Evolutionary conservation across 2,888 invertebrate genomes (phyloP), one percentile per base, ranked within the genome.

Genomic region (Oconnorella tubifera): DNA sequence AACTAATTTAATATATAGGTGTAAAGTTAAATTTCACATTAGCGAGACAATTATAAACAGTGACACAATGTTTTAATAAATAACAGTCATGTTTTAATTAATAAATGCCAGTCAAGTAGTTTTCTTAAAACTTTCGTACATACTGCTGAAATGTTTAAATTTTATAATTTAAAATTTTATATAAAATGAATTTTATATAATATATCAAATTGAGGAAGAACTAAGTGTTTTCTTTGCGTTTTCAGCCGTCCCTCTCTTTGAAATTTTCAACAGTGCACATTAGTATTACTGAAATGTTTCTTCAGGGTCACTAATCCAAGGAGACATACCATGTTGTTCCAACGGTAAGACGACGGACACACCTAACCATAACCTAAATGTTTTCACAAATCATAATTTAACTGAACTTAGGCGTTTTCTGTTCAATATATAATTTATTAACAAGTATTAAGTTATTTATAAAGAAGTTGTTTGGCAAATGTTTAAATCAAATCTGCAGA

Each of bases 31-130:
- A 40, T 19, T 40, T 40, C 40, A 40, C 40, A 40, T 40, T 40
- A 40, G 40, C 40, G 40, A 40, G 40, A 40, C 40, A 40, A 40
- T 40, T 40, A 40, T 40, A 19, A 40, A 40, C 40, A 40, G 40
- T 40, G 40, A 40, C 10, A 40, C 40, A 40, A 40, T 40, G 40
- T 40, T 40, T 40, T 40, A 40, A 40, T 40, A 40, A 40, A 40
- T 40, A 19, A 40, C 40, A 40, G 40, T 40, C 40, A 40, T 40
- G 40, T 40, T 40, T 40, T 40, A 40, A 40, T 14, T 40, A 19
- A 10, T n/a, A n/a, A n/a, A n/a, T n/a, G n/a, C n/a, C n/a, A n/a
- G n/a, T n/a, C n/a, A n/a, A n/a, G n/a, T n/a, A n/a, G 19, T 10
- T 40, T 40, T 40, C 40, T 40, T 40, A 40, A 40, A 40, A 40